Evolutionary conservation across 2,888 invertebrate species (phyloP), one percentile per base, ranked within the genome.

Genomic region (Drosophila barbarae): DNA sequence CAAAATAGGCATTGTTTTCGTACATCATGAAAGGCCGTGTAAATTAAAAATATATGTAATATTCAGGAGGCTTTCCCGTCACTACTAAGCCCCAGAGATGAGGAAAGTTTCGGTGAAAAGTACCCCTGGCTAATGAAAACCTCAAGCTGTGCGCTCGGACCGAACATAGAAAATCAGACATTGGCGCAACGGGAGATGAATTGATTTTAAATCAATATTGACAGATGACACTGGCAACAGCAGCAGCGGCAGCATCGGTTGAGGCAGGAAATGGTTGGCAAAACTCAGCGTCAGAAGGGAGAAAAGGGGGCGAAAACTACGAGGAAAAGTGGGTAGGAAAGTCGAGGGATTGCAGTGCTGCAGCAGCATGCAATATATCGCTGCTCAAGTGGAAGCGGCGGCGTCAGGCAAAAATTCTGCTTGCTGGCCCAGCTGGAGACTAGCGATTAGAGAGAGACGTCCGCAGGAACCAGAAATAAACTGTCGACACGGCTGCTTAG

Each of bases 181-280:
- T 55, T 57, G 55, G 47, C 70, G 60, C 79, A 82, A 51, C 73
- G 76, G 80, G 71, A 81, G 83, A 80, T 76, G 77, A 80, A 80
- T 83, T 83, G 83, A 80, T 81, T 83, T 80, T 77, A 78, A 83
- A 81, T 83, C 78, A 83, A 83, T 81, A 83, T 81, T 81, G 83
- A 83, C 83, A 83, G 80, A 72, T 74, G 78, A 80, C 85, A 85
- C 71, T 72, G 76, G 44, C 74, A 76, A 53, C 70, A 51, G 55
- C 53, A 39, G 30, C 42, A 44, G 30, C 39, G 42, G 34, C 55
- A 69, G 42, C 42, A 58, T 21, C 49, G 36, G 28, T 58, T 58
- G 44, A 32, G 44, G 44, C 59, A 50, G 67, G 36, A 65, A 65
- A 63, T 65, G 47, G 55, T 38, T 67, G 23, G 54, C 54, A 65